Base-by-base conservation (phyloP, 92 coral and sea anemone species). In the Virgularia gustaviana region DNA sequence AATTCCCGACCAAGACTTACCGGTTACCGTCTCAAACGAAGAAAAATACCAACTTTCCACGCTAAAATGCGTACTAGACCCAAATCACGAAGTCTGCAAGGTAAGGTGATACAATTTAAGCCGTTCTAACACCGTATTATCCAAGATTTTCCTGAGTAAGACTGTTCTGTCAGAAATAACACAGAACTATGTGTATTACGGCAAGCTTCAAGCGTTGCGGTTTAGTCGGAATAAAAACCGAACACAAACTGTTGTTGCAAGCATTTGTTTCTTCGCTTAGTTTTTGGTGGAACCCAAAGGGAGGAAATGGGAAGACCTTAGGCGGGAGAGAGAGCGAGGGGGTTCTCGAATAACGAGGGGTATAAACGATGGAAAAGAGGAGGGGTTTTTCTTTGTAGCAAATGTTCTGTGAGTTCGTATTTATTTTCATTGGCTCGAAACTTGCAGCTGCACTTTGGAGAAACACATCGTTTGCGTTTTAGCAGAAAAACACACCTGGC, bases 31-130 rank as follows among this genome's bases (percentile, higher is more conserved):
- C 13, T 7, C 12, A 68, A 34, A n/a, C 58, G 35, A 49, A 59
- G 75, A 30, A 49, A 33, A 51, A 35, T 68, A 15, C 41, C 75
- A 6, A 47, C 75, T 3, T 68, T 68, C 24, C 75, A 68, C 61
- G 75, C 75, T 10, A 68, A 20, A 49, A 43, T 68, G 28, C 49
- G 35, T 13, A 4, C 44, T 9, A 19, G 11, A 22, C 75, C 75
- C 27, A 47, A 51, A 68, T 61, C 75, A 19, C 75, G 75, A 27
- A 49, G 59, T 20, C 54, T 68, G 6, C 16, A 23, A 66, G 75
- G 75, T 68, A 68, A 66, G 51, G n/a, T n/a, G n/a, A n/a, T n/a
- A n/a, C n/a, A n/a, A n/a, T n/a, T n/a, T n/a, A n/a, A n/a, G n/a
- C n/a, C n/a, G n/a, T n/a, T n/a, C n/a, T n/a, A n/a, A n/a, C n/a